A percentile compares a stretch with the other conserved stretches of the same genome.
phyloP scores from a whole-genome alignment of 2,888 invertebrate genomes.

The Phyllotreta cruciferae region DNA sequence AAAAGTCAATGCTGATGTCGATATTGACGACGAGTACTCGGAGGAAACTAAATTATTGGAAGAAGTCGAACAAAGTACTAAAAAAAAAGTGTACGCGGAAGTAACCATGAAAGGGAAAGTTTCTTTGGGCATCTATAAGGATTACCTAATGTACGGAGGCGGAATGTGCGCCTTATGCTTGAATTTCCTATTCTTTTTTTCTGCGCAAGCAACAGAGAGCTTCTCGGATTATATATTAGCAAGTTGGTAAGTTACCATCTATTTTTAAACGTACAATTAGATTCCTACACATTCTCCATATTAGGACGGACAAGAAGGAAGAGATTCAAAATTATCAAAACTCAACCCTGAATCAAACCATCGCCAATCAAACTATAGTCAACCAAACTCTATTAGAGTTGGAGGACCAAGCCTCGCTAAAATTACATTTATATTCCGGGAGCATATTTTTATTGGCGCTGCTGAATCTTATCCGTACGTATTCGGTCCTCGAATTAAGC shows the following conservation, averaged over 20 bases:
- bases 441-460: slow-evolving; percentile 38
- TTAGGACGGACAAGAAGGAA: too few relatives aligned
- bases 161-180: slow-evolving; percentile 46
- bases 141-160: slow-evolving; percentile 51
- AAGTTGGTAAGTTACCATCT: slow-evolving; percentile 45
- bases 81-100: slow-evolving; percentile 48
- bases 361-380: not conserved
- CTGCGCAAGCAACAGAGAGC: slow-evolving; percentile 45
- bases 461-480: slow-evolving; percentile 38
- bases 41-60: slow-evolving; percentile 33
- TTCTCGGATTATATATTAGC: slow-evolving; percentile 49
- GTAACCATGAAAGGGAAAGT: slow-evolving; percentile 49
- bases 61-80: slow-evolving; percentile 24
- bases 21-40: slow-evolving; percentile 31
- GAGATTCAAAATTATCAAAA: not conserved
- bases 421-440: slow-evolving; percentile 39
- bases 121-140: slow-evolving; percentile 46
- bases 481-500: slow-evolving; percentile 41
- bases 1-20: slow-evolving; percentile 7
- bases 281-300: not conserved
- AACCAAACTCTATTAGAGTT: slow-evolving; percentile 14
- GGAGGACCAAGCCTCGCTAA: slow-evolving; percentile 17
- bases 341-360: not conserved
- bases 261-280: not conserved
- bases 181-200: slow-evolving; percentile 44